phyloP scores from a whole-genome alignment of 2,113 vertebrate genomes.

The Hoplias malabaricus region DNA sequence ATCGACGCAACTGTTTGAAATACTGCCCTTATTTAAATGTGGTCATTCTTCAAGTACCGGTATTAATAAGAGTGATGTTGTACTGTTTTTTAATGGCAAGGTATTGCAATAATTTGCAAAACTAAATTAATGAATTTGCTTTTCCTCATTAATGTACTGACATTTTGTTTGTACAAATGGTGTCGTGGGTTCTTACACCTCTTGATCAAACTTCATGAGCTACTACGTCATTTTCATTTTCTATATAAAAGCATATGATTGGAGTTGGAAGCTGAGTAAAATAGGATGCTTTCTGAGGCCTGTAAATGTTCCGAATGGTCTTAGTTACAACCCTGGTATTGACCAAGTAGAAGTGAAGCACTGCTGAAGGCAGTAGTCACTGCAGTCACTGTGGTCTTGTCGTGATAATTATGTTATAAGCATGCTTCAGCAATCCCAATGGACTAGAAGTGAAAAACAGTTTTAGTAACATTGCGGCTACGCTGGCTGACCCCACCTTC shows the following conservation, averaged over 20 bases:
- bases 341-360: not conserved
- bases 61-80: too few species aligned
- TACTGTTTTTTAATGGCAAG: too few species aligned
- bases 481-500: slow-evolving; percentile 44
- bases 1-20: too few species aligned
- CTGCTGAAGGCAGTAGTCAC: not conserved
- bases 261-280: too few species aligned
- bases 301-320: not conserved
- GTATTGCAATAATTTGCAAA: too few species aligned
- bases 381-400: slow-evolving; percentile 28
- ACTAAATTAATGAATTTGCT: too few species aligned
- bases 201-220: not conserved
- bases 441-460: slow-evolving; percentile 2
- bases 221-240: not conserved
- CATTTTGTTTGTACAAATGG: too few species aligned
- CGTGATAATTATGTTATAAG: slow-evolving; percentile 20
- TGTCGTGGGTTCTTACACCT: too few species aligned
- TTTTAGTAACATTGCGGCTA: slow-evolving; percentile 33
- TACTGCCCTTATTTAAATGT: too few species aligned
- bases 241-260: not conserved
- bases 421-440: slow-evolving; percentile 6
- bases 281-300: too few species aligned
- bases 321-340: not conserved
- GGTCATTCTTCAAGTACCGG: too few species aligned
- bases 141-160: too few species aligned